Conservation (phyloP, 2,888 invertebrate genomes). For the Galerucella pusilla region DNA sequence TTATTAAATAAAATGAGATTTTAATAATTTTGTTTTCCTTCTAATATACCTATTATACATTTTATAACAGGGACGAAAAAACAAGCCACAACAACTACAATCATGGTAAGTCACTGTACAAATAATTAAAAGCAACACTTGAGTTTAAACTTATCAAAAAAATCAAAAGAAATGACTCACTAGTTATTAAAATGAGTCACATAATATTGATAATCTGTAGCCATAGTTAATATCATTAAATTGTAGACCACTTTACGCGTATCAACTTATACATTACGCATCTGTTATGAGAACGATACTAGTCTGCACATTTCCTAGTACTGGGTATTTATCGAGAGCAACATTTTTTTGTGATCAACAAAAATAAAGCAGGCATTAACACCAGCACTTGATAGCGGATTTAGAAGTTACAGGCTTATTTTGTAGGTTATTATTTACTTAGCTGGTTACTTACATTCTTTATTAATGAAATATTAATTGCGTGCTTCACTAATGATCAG, state of each 20-base stretch:
- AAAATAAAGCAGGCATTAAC: constrained; percentile 55
- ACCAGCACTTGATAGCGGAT: constrained; percentile 47
- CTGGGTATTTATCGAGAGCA: constrained; percentile 54
- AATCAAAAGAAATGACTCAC: constrained; percentile 58
- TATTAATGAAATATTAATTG: constrained; percentile 39
- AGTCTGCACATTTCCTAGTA: constrained; percentile 50
- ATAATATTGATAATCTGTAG: constrained; percentile 62
- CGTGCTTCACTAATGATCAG: constrained; percentile 35
- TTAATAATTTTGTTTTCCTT: background rate
- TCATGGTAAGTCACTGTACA: constrained; percentile 16
- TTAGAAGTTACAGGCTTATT: constrained; percentile 35
- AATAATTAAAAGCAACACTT: constrained; percentile 8
- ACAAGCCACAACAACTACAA: background rate
- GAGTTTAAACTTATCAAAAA: constrained; percentile 14
- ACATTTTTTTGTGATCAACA: constrained; percentile 55
- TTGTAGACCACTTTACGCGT: constrained; percentile 26
- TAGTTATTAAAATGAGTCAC: constrained; percentile 61
- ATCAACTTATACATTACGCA: constrained; percentile 40
- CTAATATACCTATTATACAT: constrained; percentile 2
- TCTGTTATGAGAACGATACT: constrained; percentile 47
- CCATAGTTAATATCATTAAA: constrained; percentile 48
- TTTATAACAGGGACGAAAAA: background rate
- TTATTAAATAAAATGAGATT: background rate
- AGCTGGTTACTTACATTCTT: constrained; percentile 46
- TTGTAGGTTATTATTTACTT: constrained; percentile 16